Evolutionary conservation across 2,888 invertebrate species (phyloP).

Genomic region (Rhogogaster chlorosoma): DNA sequence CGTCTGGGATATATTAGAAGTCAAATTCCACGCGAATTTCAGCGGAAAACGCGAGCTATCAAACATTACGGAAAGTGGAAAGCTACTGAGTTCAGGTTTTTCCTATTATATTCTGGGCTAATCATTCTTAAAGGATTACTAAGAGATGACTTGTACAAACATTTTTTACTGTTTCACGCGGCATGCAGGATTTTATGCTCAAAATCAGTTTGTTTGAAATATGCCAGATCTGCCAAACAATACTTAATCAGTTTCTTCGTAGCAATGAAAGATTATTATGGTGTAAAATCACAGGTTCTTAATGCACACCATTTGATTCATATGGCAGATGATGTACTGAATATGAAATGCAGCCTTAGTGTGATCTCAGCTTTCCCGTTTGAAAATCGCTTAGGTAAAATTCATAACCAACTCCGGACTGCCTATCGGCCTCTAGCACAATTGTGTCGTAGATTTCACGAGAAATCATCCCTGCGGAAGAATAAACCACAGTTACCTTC

Average conservation of each 20-base stretch:
- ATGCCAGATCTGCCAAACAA: background rate
- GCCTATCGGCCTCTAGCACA: slow-evolving; percentile 11
- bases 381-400: background rate
- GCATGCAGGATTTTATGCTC: slow-evolving; percentile 9
- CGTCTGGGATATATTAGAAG: background rate
- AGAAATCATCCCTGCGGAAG: background rate
- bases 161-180: slow-evolving; percentile 21
- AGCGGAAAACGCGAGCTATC: background rate
- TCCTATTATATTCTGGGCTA: background rate
- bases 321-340: background rate
- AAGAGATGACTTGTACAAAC: background rate
- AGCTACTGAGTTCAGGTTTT: slow-evolving; percentile 10
- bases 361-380: background rate
- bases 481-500: background rate
- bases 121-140: slow-evolving; percentile 6
- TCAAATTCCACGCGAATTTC: slow-evolving; percentile 25
- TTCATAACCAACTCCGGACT: slow-evolving; percentile 1
- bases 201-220: background rate
- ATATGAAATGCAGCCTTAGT: background rate
- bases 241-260: slow-evolving; percentile 1
- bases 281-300: background rate
- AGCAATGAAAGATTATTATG: background rate
- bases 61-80: background rate
- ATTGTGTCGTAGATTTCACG: background rate
- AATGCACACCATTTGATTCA: background rate